phyloP scores from a whole-genome alignment of 1,140 invertebrate species.

The Hyles vespertilio region DNA sequence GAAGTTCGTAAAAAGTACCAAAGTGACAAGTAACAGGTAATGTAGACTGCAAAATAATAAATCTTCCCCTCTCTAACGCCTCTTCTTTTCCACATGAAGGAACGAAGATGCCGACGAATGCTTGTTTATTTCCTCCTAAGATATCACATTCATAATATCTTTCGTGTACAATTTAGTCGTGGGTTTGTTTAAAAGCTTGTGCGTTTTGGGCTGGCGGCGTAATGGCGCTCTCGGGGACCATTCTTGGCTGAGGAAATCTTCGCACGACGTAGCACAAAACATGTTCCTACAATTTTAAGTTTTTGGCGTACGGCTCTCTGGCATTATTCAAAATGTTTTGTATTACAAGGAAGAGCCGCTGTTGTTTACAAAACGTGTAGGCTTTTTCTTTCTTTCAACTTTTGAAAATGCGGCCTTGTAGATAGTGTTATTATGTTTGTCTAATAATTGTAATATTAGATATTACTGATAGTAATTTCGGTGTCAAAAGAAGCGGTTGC shows the following conservation, averaged over 20 bases:
- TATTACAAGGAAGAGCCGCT: constrained; percentile 18
- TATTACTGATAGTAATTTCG: too few species aligned
- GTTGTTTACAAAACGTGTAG: constrained; percentile 17
- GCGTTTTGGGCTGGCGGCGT: constrained; percentile 25
- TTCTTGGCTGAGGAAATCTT: constrained; percentile 21
- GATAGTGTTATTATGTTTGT: neutral
- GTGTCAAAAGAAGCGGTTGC: too few species aligned
- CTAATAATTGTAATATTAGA: too few species aligned
- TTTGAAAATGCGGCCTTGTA: neutral
- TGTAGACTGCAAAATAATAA: too few species aligned
- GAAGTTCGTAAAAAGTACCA: too few species aligned
- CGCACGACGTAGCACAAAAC: constrained; percentile 32
- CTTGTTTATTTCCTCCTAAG: constrained; percentile 2
- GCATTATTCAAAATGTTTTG: constrained; percentile 48
- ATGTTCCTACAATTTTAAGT: constrained; percentile 54
- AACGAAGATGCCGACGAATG: too few species aligned
- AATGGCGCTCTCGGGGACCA: constrained; percentile 33
- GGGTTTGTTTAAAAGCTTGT: constrained; percentile 50
- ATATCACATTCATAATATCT: constrained; percentile 7
- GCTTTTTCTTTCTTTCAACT: constrained; percentile 1
- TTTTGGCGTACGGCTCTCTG: constrained; percentile 41
- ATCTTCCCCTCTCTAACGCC: too few species aligned
- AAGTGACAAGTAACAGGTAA: too few species aligned
- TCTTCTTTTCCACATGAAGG: too few species aligned
- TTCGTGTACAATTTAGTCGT: constrained; percentile 31